These are phyloP conservation scores for Camponotus pennsylvanicus DNA, from an alignment of 1,140 invertebrate genomes.

Conservation along the genomic window DNA sequence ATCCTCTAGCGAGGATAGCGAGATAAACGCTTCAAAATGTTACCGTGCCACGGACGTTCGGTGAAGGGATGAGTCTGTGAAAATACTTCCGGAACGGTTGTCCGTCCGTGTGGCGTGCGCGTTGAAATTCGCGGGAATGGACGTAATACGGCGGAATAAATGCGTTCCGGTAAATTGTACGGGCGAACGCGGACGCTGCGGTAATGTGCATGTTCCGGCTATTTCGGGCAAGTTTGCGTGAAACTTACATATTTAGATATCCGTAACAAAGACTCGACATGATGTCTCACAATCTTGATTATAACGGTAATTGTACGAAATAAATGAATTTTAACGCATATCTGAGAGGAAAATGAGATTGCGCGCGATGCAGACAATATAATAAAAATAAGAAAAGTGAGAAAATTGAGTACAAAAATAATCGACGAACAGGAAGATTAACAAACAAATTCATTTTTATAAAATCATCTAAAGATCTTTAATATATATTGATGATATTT, in stretches of 20 bases:
- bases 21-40: slow-evolving; percentile 35
- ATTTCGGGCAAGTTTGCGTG: neutral
- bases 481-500: no score
- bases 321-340: neutral
- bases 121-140: slow-evolving; percentile 32
- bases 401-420: no score
- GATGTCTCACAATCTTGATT: neutral
- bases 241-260: slow-evolving; percentile 3
- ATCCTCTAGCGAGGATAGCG: slow-evolving; percentile 8
- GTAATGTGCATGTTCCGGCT: neutral
- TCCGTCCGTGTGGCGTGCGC: neutral
- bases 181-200: neutral
- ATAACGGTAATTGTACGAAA: slow-evolving; percentile 1
- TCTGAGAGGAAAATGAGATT: neutral
- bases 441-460: no score
- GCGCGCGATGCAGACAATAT: neutral
- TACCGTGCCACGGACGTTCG: neutral
- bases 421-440: no score
- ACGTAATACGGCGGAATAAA: slow-evolving; percentile 43
- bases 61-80: slow-evolving; percentile 18
- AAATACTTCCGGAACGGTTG: slow-evolving; percentile 38
- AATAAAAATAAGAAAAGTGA: neutral
- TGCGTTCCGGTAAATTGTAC: slow-evolving; percentile 32
- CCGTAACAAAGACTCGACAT: neutral
- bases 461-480: no score